Base-by-base conservation (phyloP, 2,888 invertebrate genomes). In the Tribolium freemani region DNA sequence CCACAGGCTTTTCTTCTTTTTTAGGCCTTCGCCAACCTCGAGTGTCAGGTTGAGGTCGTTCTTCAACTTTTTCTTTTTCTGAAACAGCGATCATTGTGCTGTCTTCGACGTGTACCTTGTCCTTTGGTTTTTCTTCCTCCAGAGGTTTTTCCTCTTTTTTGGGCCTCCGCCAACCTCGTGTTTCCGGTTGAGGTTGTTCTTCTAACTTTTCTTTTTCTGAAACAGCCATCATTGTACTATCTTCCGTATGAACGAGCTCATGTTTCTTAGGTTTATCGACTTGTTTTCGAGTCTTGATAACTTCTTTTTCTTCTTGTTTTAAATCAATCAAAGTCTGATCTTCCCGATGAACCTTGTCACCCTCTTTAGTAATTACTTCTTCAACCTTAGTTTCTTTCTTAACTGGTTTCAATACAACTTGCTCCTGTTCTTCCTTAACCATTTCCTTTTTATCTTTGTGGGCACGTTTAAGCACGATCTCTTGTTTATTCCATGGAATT, bases 401-500 rank as follows among this genome's bases (percentile, higher is more conserved):
- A 69, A 75, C 63, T 82, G 79, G 60, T 80, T 79, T 74, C 79
- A 81, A 9, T 3, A 45, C 87, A 60, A 87, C 82, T 72, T 87
- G 85, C 76, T 90, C 89, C 8, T 16, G 48, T 54, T 67, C 56
- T 26, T 71, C 71, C 54, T 72, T 60, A 45, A 50, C 45, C 76
- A 90, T 88, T 67, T 90, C 88, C 85, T 86, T 74, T 87, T 84
- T 86, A 72, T 87, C 83, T 11, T 78, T 78, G 64, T 81, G 83
- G 1, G 87, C 81, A 73, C 83, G 85, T 75, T 89, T 91, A 10
- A 90, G 79, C 44, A 82, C 85, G 16, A 90, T 87, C 71, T 88
- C 88, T 85, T 93, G 91, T 80, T 93, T 90, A 8, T 90, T 93
- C 90, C 90, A 90, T n/a, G 90, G 89, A 74, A 73, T 50, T 30